Percentiles rank a stretch among this genome's conserved stretches.
Evolutionary conservation across 2,888 invertebrate species (phyloP).

Genomic region (Dolichomitus sp.): DNA sequence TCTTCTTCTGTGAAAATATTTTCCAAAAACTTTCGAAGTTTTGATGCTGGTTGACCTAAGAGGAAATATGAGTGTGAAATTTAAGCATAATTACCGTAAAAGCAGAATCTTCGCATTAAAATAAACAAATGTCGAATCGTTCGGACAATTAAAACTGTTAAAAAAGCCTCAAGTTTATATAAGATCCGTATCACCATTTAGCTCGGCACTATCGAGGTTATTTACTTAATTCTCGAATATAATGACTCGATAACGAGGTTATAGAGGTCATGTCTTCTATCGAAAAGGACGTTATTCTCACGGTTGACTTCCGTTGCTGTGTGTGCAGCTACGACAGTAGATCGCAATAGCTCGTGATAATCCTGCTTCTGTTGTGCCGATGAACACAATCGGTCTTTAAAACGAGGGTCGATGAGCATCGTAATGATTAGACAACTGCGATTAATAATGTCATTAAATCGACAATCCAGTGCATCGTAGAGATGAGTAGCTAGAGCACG

Average conservation of each 20-base stretch:
- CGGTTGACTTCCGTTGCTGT: background rate
- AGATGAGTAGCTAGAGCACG: background rate
- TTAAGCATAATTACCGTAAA: no score
- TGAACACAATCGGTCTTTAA: slow-evolving; percentile 3
- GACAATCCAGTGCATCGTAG: background rate
- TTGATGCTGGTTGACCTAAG: no score
- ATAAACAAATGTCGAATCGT: no score
- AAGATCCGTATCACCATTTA: background rate
- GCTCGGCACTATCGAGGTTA: background rate
- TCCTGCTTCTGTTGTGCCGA: background rate
- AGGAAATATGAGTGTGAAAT: no score
- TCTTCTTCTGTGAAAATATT: no score
- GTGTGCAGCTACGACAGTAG: background rate
- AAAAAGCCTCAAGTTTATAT: background rate
- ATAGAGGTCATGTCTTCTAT: background rate
- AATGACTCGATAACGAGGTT: no score
- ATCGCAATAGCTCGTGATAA: background rate
- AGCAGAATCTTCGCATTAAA: no score
- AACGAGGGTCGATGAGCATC: background rate
- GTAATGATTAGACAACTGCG: background rate
- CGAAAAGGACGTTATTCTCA: background rate
- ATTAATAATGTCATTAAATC: background rate
- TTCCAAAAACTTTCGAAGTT: no score
- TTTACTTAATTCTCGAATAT: no score
- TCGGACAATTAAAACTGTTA: no score